Percentiles rank a stretch among this genome's conserved stretches.
Conservation (phyloP, 1,140 invertebrate species). For the Mesaphorura yosii region DNA sequence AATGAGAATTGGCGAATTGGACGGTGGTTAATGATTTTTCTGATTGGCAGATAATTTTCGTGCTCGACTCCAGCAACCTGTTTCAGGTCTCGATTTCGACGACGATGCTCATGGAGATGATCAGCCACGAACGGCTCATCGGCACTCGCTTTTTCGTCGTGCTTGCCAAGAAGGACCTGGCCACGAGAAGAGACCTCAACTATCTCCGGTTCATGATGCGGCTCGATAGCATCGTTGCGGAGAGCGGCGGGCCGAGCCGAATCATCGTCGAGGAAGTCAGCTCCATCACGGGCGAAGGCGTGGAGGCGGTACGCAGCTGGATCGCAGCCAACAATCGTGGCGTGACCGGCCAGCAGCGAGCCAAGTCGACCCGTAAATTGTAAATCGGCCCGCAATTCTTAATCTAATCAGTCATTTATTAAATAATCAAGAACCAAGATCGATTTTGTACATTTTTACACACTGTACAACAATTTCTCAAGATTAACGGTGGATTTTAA, state of each 20-base stretch:
- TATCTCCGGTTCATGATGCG: slow-evolving; percentile 67
- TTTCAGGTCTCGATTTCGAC: slow-evolving; percentile 32
- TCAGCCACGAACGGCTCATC: slow-evolving; percentile 26
- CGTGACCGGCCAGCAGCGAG: too few species aligned
- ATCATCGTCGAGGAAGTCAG: slow-evolving; percentile 57
- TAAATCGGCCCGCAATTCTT: too few species aligned
- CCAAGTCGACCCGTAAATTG: too few species aligned
- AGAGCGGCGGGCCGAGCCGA: slow-evolving; percentile 46
- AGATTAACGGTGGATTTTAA: too few species aligned
- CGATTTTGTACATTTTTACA: too few species aligned
- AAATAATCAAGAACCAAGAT: too few species aligned
- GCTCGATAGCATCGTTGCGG: slow-evolving; percentile 36
- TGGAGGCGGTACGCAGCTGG: slow-evolving; percentile 53
- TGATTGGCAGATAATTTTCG: slow-evolving; percentile 25
- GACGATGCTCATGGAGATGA: slow-evolving; percentile 33
- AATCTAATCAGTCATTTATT: too few species aligned
- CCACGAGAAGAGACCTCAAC: slow-evolving; percentile 68
- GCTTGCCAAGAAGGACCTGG: slow-evolving; percentile 67
- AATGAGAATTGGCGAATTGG: neutral
- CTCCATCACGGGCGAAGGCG: slow-evolving; percentile 54
- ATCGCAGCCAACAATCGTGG: too few species aligned
- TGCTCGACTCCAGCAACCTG: slow-evolving; percentile 31
- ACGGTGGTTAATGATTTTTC: neutral
- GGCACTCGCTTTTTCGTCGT: slow-evolving; percentile 48
- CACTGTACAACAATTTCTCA: too few species aligned